Evolutionary conservation across 2,797 vertebrate genomes (phyloP).

Genomic region (Chelon labrosus): DNA sequence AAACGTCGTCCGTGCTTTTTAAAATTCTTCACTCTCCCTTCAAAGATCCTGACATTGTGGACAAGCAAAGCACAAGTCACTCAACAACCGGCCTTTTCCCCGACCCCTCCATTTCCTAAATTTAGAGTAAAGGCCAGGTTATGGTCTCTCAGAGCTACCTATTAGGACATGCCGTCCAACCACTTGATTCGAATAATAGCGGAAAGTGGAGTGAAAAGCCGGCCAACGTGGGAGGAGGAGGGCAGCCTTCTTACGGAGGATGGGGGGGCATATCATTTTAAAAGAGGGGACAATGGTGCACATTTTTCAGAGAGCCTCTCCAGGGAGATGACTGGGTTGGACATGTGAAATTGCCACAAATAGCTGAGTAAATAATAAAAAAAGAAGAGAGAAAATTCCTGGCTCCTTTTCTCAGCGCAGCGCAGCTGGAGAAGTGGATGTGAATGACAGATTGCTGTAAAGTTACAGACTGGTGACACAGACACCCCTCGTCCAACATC

Average conservation of each 20-base stretch:
- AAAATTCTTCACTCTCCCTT: conserved; percentile 4
- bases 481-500: too few species aligned
- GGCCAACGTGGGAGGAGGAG: background rate
- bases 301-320: conserved; percentile 3
- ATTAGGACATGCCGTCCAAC: background rate
- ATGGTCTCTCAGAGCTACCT: background rate
- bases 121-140: background rate
- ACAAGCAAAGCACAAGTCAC: conserved; percentile 1
- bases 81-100: background rate
- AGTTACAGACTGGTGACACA: background rate
- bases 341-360: background rate
- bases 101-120: background rate
- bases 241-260: too few species aligned
- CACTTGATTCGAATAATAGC: background rate
- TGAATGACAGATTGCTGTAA: background rate
- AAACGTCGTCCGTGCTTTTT: background rate
- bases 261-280: background rate
- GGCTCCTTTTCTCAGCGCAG: background rate
- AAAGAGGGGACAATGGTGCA: background rate
- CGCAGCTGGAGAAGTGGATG: background rate
- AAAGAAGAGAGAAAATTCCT: background rate
- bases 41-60: background rate
- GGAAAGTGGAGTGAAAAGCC: background rate
- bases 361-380: conserved; percentile 11
- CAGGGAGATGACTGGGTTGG: background rate